Percentiles rank a stretch among this genome's conserved stretches.
phyloP scores from a whole-genome alignment of 2,888 invertebrate genomes.

The Zhuqinia jingwanae region DNA sequence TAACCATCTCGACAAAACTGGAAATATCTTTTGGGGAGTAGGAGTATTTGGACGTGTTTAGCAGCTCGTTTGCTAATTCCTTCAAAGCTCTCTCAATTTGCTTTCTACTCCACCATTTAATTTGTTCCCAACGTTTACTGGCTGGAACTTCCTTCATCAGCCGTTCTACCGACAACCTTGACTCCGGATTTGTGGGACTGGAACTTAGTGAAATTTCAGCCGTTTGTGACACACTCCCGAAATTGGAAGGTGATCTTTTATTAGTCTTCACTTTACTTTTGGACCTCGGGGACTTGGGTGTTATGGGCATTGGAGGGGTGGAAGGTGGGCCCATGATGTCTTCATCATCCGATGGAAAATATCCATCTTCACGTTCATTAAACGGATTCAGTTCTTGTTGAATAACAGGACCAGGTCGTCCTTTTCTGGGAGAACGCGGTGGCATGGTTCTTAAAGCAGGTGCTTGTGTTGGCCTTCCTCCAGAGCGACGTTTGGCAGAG shows the following conservation, averaged over 20 bases:
- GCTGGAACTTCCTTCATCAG: constrained; percentile 60
- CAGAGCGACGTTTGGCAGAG: constrained; percentile 45
- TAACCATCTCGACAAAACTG: constrained; percentile 72
- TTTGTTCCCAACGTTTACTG: constrained; percentile 74
- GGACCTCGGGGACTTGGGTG: constrained; percentile 32
- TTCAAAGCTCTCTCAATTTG: constrained; percentile 75
- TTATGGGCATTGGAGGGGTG: constrained; percentile 22
- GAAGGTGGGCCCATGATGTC: constrained; percentile 60
- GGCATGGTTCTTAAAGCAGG: constrained; percentile 32
- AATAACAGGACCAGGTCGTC: constrained; percentile 1
- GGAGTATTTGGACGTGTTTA: constrained; percentile 53
- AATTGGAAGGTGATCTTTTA: constrained; percentile 43
- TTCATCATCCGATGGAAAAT: constrained; percentile 73
- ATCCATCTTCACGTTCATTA: constrained; percentile 64
- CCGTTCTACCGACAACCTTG: neutral
- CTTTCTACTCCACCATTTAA: constrained; percentile 75
- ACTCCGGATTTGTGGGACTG: neutral
- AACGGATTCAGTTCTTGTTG: constrained; percentile 50
- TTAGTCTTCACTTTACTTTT: constrained; percentile 36
- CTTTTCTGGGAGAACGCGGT: constrained; percentile 64
- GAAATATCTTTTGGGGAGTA: constrained; percentile 73
- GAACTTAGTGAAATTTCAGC: neutral
- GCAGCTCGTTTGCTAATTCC: constrained; percentile 64
- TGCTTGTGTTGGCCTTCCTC: constrained; percentile 12
- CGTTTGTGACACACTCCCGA: neutral